Evolutionary conservation across 2,888 invertebrate genomes (phyloP), one percentile per base, ranked within the genome.

Genomic region (Amphipyra tragopoginis): DNA sequence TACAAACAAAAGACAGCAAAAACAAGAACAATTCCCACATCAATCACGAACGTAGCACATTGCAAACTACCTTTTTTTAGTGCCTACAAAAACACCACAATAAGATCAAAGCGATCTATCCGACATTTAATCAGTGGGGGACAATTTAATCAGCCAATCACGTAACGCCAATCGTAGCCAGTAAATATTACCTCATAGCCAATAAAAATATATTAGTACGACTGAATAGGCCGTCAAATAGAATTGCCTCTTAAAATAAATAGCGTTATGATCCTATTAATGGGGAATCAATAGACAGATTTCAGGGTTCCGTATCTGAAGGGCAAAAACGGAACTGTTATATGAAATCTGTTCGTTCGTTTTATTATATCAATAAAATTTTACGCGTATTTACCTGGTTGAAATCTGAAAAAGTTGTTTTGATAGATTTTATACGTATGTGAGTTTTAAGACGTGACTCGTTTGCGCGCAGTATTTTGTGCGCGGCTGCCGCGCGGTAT

Each of bases 161-260:
- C 54, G 59, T n/a, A 44, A 45, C 44, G 50, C 56, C 55, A 47
- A 55, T 58, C 61, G 40, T 15, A 48, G 64, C 55, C 57, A 67
- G 58, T 76, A 61, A 73, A 79, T 66, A 75, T 77, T 73, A 73
- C 65, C 70, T 62, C 65, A 70, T 66, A 26, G 79, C 42, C 57
- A 63, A 65, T 77, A 76, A 77, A 77, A 77, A 65, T 79, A 73
- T 76, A 79, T 77, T 73, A 62, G 65, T 53, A 42, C 33, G 48
- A 60, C 54, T 65, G 26, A 68, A 68, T 59, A 36, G 72, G 52
- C 72, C 57, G 52, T 65, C 64, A 62, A 52, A 58, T 48, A 21
- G 26, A 39, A 72, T 44, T 26, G 55, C 59, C 72, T 55, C 65
- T 69, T 66, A 21, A 58, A 61, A 54, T 68, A 49, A n/a, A 65